phyloP scores from a whole-genome alignment of 2,797 vertebrate species.

The Spinus pinus region DNA sequence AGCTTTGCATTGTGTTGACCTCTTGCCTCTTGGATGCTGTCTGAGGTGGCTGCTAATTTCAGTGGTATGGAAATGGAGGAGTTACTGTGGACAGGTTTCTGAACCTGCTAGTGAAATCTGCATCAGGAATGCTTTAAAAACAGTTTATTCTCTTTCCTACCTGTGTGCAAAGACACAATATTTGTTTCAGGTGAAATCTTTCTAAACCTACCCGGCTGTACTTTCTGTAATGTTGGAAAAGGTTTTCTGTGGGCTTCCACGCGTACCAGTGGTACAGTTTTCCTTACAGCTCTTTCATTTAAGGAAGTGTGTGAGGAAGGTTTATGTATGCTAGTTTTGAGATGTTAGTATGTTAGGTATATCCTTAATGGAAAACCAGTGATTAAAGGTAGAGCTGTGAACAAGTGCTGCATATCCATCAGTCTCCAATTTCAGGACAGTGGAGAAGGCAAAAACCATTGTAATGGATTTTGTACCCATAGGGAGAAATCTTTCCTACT shows the following conservation, averaged over 20 bases:
- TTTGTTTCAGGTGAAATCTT: not conserved
- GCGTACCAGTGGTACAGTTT: not conserved
- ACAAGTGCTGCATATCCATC: not conserved
- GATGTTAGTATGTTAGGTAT: not conserved
- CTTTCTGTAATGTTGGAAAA: not conserved
- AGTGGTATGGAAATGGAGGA: not conserved
- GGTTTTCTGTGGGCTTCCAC: not conserved
- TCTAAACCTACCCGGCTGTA: not conserved
- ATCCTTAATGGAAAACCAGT: not conserved
- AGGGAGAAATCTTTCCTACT: not conserved
- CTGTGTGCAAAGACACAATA: accelerated
- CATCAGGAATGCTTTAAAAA: not conserved
- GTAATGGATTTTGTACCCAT: not conserved
- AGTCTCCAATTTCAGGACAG: not conserved
- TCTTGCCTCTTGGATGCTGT: not conserved
- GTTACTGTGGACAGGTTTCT: not conserved
- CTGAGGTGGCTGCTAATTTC: not conserved
- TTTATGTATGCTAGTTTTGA: not conserved
- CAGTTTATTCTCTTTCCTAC: not conserved
- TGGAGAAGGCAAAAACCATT: not conserved
- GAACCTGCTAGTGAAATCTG: not conserved
- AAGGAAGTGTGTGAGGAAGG: not conserved
- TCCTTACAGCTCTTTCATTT: not conserved
- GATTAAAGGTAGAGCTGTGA: not conserved
- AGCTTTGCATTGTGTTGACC: not conserved